phyloP scores from a whole-genome alignment of 2,888 invertebrate species.

The Ctenicera cuprea region DNA sequence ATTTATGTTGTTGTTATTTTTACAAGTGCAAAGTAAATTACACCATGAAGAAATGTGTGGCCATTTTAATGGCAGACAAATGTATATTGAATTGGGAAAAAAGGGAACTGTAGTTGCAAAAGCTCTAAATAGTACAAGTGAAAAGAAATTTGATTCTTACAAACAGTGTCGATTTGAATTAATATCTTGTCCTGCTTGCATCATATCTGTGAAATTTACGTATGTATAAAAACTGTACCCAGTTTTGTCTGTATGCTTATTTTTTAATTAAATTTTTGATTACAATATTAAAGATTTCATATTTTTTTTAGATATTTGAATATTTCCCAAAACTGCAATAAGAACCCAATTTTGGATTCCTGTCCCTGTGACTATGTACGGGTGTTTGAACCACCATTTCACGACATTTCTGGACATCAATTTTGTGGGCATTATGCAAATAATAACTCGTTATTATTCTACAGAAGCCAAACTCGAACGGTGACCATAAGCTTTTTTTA shows the following conservation, averaged over 20 bases:
- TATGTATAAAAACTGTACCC: constrained; percentile 60
- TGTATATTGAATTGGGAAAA: constrained; percentile 70
- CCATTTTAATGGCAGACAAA: constrained; percentile 64
- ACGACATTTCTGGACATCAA: constrained; percentile 76
- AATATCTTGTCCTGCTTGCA: constrained; percentile 82
- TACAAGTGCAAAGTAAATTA: not conserved
- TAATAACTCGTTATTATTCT: constrained; percentile 69
- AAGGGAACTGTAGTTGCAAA: constrained; percentile 68
- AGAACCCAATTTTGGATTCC: constrained; percentile 60
- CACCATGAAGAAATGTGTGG: constrained; percentile 62
- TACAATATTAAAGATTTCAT: not conserved
- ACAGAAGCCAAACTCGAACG: constrained; percentile 78
- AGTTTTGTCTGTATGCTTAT: too few relatives aligned
- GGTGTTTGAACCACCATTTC: constrained; percentile 80
- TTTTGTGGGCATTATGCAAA: constrained; percentile 74
- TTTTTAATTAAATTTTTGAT: too few relatives aligned
- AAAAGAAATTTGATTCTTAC: constrained; percentile 8
- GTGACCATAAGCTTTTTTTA: constrained; percentile 77
- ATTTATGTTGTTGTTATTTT: not conserved
- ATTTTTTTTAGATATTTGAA: constrained; percentile 64
- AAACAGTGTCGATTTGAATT: constrained; percentile 72
- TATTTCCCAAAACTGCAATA: constrained; percentile 66
- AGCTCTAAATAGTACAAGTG: constrained; percentile 51
- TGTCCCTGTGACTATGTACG: constrained; percentile 79
- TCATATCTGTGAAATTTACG: constrained; percentile 75